phyloP scores from a whole-genome alignment of 2,113 vertebrate species.

The Hydrochoerus hydrochaeris region DNA sequence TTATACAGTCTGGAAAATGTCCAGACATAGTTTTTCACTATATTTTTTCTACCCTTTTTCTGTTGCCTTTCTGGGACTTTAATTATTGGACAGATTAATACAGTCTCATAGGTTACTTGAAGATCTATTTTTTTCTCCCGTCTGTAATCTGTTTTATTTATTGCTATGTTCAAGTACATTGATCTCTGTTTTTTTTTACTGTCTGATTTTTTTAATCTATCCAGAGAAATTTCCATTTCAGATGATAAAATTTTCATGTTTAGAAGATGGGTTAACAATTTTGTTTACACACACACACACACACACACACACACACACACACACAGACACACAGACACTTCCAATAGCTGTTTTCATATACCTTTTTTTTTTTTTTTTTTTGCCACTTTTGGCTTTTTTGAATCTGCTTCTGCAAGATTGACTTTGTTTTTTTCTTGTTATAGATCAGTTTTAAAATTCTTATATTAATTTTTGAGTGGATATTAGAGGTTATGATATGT shows the following conservation, averaged over 20 bases:
- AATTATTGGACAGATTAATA: background rate
- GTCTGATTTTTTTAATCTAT: conserved; percentile 27
- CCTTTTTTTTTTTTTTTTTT: too few relatives aligned
- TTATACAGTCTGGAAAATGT: conserved; percentile 34
- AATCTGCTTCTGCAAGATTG: background rate
- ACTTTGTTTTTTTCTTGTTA: conserved; percentile 31
- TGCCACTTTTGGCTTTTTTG: conserved; percentile 23
- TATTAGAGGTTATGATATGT: conserved; percentile 8
- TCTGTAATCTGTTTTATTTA: background rate
- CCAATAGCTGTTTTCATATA: conserved; percentile 14
- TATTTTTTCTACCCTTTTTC: background rate
- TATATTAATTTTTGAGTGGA: conserved; percentile 61
- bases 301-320: background rate
- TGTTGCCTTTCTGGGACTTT: background rate
- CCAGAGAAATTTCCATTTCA: background rate
- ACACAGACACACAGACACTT: background rate
- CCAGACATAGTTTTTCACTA: background rate
- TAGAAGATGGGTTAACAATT: background rate
- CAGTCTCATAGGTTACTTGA: background rate
- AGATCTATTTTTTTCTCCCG: background rate
- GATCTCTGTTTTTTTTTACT: background rate
- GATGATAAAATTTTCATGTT: conserved; percentile 21
- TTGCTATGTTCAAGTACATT: background rate
- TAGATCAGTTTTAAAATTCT: background rate
- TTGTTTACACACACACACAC: background rate